phyloP scores from a whole-genome alignment of 2,797 vertebrate genomes.

The Synaphobranchus kaupii region DNA sequence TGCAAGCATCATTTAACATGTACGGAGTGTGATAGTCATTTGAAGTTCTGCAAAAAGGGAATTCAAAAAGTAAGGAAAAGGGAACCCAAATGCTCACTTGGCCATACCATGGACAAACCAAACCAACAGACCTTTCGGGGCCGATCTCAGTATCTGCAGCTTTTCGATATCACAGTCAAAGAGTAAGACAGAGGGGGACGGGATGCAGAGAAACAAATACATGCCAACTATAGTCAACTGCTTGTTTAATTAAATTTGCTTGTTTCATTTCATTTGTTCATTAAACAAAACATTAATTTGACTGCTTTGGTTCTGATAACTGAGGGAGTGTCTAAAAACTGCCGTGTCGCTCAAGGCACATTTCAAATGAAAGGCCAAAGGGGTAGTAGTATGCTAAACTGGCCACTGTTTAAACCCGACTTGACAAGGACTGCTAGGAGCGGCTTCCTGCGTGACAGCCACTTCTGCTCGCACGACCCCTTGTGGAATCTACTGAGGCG shows the following conservation, averaged over 20 bases:
- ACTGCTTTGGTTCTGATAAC: not conserved
- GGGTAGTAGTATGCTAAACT: not conserved
- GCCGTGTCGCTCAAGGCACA: not conserved
- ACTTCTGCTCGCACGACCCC: not conserved
- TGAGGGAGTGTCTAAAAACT: not conserved
- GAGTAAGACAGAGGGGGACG: not conserved
- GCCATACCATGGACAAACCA: not conserved
- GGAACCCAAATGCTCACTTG: not conserved
- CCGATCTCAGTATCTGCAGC: not conserved
- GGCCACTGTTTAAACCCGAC: not conserved
- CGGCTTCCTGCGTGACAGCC: not conserved
- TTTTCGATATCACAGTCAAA: not conserved
- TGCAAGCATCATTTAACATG: conserved; percentile 3
- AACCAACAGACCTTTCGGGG: not conserved
- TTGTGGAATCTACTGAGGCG: not conserved
- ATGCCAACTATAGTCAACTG: not conserved
- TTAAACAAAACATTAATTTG: not conserved
- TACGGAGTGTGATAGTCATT: not conserved
- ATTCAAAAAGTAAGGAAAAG: not conserved
- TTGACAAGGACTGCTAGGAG: not conserved
- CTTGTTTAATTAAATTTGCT: not conserved
- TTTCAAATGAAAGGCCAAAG: not conserved
- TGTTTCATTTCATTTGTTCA: not conserved
- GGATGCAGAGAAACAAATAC: not conserved
- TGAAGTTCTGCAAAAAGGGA: not conserved